Base-by-base conservation (phyloP, 1,140 invertebrate genomes). In the Andrena cerasifolii region DNA sequence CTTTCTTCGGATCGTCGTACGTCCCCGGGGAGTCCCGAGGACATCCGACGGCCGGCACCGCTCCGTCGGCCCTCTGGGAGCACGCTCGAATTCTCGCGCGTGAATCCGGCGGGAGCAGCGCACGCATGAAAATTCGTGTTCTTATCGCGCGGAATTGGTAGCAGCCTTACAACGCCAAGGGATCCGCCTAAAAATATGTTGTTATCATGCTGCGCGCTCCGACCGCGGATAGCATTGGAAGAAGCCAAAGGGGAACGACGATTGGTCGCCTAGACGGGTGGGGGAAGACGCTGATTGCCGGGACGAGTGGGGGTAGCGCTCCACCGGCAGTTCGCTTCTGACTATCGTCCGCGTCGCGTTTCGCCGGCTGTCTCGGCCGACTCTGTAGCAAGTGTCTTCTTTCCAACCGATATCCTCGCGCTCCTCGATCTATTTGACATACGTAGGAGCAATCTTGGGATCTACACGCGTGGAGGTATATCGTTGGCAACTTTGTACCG, bases 141-240 rank as follows among this genome's bases (percentile, higher is more conserved):
- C 63, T 79, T 82, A 74, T 84, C 70, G 51, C 18, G 49, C 49
- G 33, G 10, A 54, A 40, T 65, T 68, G 6, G 47, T 14, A 51
- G 2, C n/a, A 40, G 43, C 33, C 31, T 70, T 49, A 56, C 28
- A 61, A 40, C 36, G 36, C 10, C 72, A 66, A 72, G 61, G 61
- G 65, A 63, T 36, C 56, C 43, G 56, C 62, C 53, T 81, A 85
- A 81, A 68, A 80, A 43, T 65, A 72, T 78, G 65, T 75, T 63
- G 78, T 83, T 84, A 85, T 85, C 83, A 76, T 31, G 77, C 40
- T 67, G 72, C 71, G 83, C 83, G 66, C 12, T 77, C 31, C 18
- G 49, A 62, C 58, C 63, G 53, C 71, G 78, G 68, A 66, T 72
- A 58, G 65, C 54, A 67, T 51, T 45, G 76, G 81, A 54, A 70